Evolutionary conservation across 2,888 invertebrate species (phyloP), one percentile per base, ranked within the genome.

Genomic region (Cremastinae sp.): DNA sequence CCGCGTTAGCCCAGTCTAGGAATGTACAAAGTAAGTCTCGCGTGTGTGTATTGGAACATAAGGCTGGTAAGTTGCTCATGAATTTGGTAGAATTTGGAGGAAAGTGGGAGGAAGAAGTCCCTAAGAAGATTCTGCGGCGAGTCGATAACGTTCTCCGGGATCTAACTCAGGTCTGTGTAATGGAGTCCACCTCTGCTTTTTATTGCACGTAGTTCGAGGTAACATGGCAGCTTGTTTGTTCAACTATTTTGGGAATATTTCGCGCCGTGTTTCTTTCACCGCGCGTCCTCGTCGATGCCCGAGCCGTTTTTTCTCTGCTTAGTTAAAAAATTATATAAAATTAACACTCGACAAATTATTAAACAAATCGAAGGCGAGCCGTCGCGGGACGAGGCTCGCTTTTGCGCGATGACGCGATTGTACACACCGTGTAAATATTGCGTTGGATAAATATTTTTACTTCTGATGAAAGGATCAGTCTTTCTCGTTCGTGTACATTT

Each of bases 361-460:
- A 87, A 88, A 86, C 84, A 87, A 88, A 87, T 85, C 37, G 14
- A 68, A 37, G 58, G 22, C 20, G 41, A 51, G 14, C 28, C 28
- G 53, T 59, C 9, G 49, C n/a, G 51, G 35, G 43, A 43, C 18
- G 28, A 61, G 51, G 43, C 28, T 28, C 28, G 28, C 28, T 28
- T 43, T 28, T 12, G 41, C 41, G 37, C 43, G 69, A 61, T 61
- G 69, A 61, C 51, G 59, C 69, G 51, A 35, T 58, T 12, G n/a
- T 39, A 49, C 51, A 22, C 16, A 61, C 58, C 74, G 82, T 75
- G 84, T 80, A 86, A 88, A 89, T 85, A 88, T 87, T 85, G 84
- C 87, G 82, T 87, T 83, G 59, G 81, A 88, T 87, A 87, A 88
- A 89, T 87, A 87, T 85, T 83, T 81, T 81, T 81, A 83, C 81